Base-by-base conservation (phyloP, 2,888 invertebrate genomes). In the Phragmatobia fuliginosa region DNA sequence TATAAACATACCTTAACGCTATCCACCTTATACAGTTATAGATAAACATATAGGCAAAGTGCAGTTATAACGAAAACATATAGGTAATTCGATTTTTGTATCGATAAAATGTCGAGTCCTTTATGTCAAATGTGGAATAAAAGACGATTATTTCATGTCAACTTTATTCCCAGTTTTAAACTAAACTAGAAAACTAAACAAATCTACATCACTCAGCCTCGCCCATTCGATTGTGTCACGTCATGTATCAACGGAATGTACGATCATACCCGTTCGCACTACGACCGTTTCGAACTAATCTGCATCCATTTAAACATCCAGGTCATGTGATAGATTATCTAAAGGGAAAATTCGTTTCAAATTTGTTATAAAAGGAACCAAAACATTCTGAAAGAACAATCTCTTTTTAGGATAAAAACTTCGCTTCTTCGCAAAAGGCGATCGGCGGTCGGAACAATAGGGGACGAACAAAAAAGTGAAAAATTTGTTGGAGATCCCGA, bases 221-320 rank as follows among this genome's bases (percentile, higher is more conserved):
- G 56, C 68, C 77, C 78, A 71, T 75, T 76, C 74, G 68, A 56
- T 61, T 61, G 63, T 73, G 79, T 70, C 74, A 70, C 49, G 77
- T 71, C 76, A 75, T 83, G 74, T 75, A 81, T 83, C 81, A 83
- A 77, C 76, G 74, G 70, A 79, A 82, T 78, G 71, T 78, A 83
- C 76, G 83, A 82, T 71, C 76, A 66, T 74, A 73, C 76, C 70
- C 73, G 75, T 72, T 80, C 74, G 68, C 69, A 68, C 78, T 62
- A 67, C 62, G 71, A 64, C 75, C 73, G 76, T 83, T 75, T 70
- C 74, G 70, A 68, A 71, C 78, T 75, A 81, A 83, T 83, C 79
- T 83, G 69, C 82, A 80, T 83, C 74, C 74, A 75, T 52, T 71
- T 74, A 69, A 67, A 70, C 71, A 79, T 80, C 75, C 70, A 74